Evolutionary conservation across 2,888 invertebrate genomes (phyloP), one percentile per base, ranked within the genome.

Genomic region (Sminthurides aquaticus): DNA sequence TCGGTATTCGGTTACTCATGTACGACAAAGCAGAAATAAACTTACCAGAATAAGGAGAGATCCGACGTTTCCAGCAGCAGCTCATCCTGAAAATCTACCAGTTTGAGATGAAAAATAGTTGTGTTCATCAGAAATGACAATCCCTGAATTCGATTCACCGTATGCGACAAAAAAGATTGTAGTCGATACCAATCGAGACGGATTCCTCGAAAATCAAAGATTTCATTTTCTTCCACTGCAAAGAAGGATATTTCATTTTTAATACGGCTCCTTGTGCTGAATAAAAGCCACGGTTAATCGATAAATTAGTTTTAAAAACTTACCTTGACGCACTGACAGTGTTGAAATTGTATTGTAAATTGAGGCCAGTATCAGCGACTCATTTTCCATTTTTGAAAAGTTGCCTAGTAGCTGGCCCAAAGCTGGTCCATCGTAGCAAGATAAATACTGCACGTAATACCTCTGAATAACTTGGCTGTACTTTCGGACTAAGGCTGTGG

Each of bases 51-150:
- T 70, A 98, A 87, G 0, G 97, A 97, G 22, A 99, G 82, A 81
- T 99, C 98, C 0, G 97, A 96, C 1, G 96, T 93, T 79, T 99
- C 98, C 1, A 91, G 89, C 75, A 99, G 83, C 78, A 99, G 90
- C 79, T 98, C 96, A 80, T 98, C 98, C 59, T 99, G 84, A 78
- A 91, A 91, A 78, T 99, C 99, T 1, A 99, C 95, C 87, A 99
- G 94, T 80, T 94, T 92, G 0, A 97, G 91, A 77, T 99, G 99
- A 77, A 98, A 99, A 43, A 92, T 87, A 78, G 97, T 88, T 52
- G 92, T 93, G 79, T 99, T 99, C 79, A 99, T 86, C 71, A 95
- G 86, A 57, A 89, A 88, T 3, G 95, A 92, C 67, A 99, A 80
- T 73, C 91, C 91, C 65, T 74, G 74, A 63, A 72, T 72, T 24